These are phyloP conservation scores for Sebastes iracundus DNA, from an alignment of 2,797 vertebrate genomes.

Conservation along the genomic window DNA sequence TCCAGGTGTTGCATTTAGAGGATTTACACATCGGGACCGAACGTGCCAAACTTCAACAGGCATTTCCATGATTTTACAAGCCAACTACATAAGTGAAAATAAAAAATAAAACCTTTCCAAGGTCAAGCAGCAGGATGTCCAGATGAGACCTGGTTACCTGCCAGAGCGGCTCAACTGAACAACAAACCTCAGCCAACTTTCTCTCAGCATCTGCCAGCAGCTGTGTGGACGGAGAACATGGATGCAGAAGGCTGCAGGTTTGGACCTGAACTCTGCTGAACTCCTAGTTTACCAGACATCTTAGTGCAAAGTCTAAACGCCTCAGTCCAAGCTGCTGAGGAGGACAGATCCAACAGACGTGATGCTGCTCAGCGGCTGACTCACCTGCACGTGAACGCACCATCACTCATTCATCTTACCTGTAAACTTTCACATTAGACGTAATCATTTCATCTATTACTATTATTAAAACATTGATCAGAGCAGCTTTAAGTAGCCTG, in stretches of 20 bases:
- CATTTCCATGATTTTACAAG: neutral
- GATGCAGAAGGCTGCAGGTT: neutral
- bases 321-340: neutral
- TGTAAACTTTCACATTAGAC: neutral
- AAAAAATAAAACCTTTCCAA: neutral
- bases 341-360: neutral
- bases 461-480: neutral
- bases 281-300: neutral
- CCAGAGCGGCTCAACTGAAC: neutral
- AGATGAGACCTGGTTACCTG: neutral
- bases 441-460: neutral
- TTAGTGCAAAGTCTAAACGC: neutral
- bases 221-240: neutral
- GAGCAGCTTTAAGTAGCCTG: too few relatives aligned
- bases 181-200: neutral
- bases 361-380: too few relatives aligned
- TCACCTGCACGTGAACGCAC: neutral
- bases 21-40: neutral
- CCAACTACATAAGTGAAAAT: neutral
- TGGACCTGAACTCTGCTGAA: neutral
- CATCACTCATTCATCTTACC: neutral
- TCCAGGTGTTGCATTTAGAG: constrained; percentile 12
- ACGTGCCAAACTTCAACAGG: neutral
- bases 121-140: neutral
- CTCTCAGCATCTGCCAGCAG: neutral